phyloP scores from a whole-genome alignment of 2,113 vertebrate species.

The Cheirogaleus medius region DNA sequence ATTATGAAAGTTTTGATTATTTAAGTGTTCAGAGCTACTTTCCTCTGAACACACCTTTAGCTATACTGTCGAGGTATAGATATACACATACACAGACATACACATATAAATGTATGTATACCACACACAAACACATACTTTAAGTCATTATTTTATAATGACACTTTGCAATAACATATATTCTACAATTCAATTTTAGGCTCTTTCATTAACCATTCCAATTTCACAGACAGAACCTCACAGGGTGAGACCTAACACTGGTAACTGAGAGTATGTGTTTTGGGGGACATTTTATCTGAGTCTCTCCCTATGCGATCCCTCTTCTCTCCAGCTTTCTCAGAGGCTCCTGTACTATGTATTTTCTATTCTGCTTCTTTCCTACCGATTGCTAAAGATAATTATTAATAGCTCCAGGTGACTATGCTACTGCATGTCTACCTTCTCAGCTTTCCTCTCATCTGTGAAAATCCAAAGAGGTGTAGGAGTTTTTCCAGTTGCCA shows the following conservation, averaged over 20 bases:
- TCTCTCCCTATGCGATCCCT: neutral
- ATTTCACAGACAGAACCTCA: neutral
- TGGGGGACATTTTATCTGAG: neutral
- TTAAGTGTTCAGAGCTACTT: neutral
- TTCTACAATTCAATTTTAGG: neutral
- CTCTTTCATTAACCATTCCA: neutral
- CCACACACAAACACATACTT: neutral
- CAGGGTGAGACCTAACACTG: neutral
- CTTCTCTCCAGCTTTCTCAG: neutral
- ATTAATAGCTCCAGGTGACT: neutral
- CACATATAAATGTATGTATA: neutral
- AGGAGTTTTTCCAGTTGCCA: neutral
- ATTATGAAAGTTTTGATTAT: neutral
- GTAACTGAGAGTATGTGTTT: neutral
- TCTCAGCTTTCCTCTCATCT: neutral
- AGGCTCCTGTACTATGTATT: neutral
- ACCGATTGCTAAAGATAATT: neutral
- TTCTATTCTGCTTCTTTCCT: neutral
- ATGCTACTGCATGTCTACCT: neutral
- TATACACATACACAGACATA: neutral
- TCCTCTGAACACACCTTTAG: neutral
- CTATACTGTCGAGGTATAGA: neutral
- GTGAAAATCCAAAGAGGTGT: neutral
- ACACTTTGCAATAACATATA: neutral
- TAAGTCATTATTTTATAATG: neutral